Base-by-base conservation (phyloP, 92 coral and sea anemone genomes). In the Epizoanthus illoricatus region DNA sequence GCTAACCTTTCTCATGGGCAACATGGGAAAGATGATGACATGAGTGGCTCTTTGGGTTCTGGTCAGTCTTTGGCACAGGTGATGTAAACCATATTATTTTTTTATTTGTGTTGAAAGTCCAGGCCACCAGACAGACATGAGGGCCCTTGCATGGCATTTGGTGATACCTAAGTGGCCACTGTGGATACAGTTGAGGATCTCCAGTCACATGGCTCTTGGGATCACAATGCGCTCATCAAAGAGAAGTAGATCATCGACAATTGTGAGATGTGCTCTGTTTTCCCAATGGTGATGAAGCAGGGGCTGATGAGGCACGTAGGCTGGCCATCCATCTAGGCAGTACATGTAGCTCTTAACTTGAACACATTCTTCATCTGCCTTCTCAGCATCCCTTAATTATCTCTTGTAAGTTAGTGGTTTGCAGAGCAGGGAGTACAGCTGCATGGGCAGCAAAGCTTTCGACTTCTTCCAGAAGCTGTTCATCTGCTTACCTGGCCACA, bases 71-170 rank as follows among this genome's bases (percentile, higher is more conserved):
- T 90, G 64, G 88, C 88, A 24, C 93, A 87, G 16, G 85, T 90
- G 65, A 17, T 33, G 69, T 87, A 87, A 7, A 80, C 85, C 85
- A 80, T 71, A 6, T 86, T 81, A n/a, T n/a, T n/a, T n/a, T 62
- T 80, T 81, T 33, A 86, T 56, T 16, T 64, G 45, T 5, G 4
- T 76, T 54, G 78, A 75, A 9, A 84, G 79, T 17, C 88, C 88
- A 4, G 88, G 87, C 90, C 93, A 80, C 90, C 90, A 87, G 68
- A 87, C 87, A 4, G 90, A 86, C 47, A 60, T 80, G 10, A 80
- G 54, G 16, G 87, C 90, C 57, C 90, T 74, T 19, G 93, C 79
- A 3, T 84, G 81, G 43, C 86, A 87, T 15, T 58, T 79, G 62
- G 94, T 20, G 23, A 91, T 82, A 28, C 33, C 33, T 28, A 28